Evolutionary conservation across 1,140 invertebrate species (phyloP).

Genomic region (Caenorhabditis elegans): WBcel235 BX284604.4:1406501-1407000

Average conservation of each 20-base stretch:
- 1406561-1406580: background rate
- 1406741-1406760: slow-evolving; percentile 24
- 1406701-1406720: slow-evolving; percentile 38
- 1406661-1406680: background rate
- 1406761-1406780: slow-evolving; percentile 33
- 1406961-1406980: no score
- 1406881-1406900: no score
- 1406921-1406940: no score
- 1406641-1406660: background rate
- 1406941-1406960: no score
- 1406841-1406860: no score
- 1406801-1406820: slow-evolving; percentile 2
- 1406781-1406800: slow-evolving; percentile 43
- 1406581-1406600: background rate
- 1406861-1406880: no score
- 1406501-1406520: no score
- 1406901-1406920: no score
- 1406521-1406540: no score
- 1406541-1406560: no score
- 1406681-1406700: slow-evolving; percentile 40
- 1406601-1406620: background rate
- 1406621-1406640: background rate
- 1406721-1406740: slow-evolving; percentile 41
- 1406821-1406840: no score
- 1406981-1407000: no score